Evolutionary conservation across 2,797 vertebrate species (phyloP), one percentile per base, ranked within the genome.

Genomic region (Amblyopsis hoosieri): DNA sequence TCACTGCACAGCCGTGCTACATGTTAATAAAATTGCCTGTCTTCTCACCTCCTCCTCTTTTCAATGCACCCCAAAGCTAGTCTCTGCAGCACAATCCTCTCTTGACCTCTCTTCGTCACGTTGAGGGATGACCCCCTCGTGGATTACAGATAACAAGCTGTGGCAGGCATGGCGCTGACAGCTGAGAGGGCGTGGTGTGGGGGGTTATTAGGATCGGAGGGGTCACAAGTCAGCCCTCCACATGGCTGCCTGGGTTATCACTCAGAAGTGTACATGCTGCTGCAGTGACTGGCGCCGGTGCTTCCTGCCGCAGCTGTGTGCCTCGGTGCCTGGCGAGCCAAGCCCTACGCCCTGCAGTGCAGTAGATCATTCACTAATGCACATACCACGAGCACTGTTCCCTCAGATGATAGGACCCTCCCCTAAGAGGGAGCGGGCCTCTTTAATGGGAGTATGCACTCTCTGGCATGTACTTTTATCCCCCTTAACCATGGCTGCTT

Each of bases 91-190:
- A 37, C 54, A 66, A 50, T 67, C 76, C 72, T 72, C 67, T 75
- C 73, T 63, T 71, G 69, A 66, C 65, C 65, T 49, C 65, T 49
- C 55, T 73, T 77, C 74, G 81, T 87, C 81, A 69, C 62, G 65
- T 67, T 86, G 85, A 89, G 1, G n/a, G 75, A 79, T 83, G 74
- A 52, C 72, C 58, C 66, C 66, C 53, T 45, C 47, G 23, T 60
- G 69, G 60, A 86, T 74, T 85, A 69, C 63, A 50, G 62, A 71
- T 87, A 87, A 91, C 80, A 54, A 55, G 82, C 89, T 89, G 84
- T 74, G 60, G 64, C 46, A 59, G 2, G 55, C 60, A 71, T 4
- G 23, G 54, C 12, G 52, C 67, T 56, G 69, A 72, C 65, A 81
- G 67, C 62, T 48, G 55, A 69, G 64, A 69, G 57, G 58, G 46